A percentile compares a stretch with the other conserved stretches of the same genome.
Evolutionary conservation across 2,113 vertebrate genomes (phyloP).

Genomic region (Taurulus bubalis): DNA sequence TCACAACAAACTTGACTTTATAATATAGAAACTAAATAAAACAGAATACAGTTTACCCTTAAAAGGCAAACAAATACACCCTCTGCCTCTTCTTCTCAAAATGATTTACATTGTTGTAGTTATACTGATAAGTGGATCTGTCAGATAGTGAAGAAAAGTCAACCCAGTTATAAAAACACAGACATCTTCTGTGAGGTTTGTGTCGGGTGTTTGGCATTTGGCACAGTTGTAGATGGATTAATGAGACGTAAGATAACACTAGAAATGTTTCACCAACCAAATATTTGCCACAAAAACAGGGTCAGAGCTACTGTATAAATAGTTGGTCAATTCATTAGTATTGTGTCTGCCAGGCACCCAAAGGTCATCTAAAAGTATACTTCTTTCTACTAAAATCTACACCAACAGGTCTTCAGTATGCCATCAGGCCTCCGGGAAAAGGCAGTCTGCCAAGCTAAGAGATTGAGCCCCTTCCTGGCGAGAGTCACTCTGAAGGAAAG

Average conservation of each 20-base stretch:
- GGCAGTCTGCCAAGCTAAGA: constrained; percentile 39
- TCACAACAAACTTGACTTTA: constrained; percentile 68
- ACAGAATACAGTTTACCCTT: constrained; percentile 58
- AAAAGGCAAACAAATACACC: constrained; percentile 65
- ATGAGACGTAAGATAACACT: constrained; percentile 44
- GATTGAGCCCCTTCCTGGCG: constrained; percentile 30
- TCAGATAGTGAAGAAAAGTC: constrained; percentile 66
- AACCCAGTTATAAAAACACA: constrained; percentile 55
- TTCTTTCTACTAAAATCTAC: constrained; percentile 27
- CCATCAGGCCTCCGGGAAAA: constrained; percentile 36
- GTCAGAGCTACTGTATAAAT: constrained; percentile 16
- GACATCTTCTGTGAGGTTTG: constrained; percentile 54
- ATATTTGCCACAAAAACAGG: constrained; percentile 22
- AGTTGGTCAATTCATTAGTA: constrained; percentile 30
- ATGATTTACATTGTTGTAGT: constrained; percentile 70
- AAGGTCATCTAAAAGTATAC: constrained; percentile 42
- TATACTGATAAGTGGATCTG: constrained; percentile 69
- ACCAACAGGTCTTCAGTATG: constrained; percentile 25
- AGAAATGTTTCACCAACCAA: constrained; percentile 37
- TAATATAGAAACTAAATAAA: constrained; percentile 75
- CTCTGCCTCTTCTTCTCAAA: constrained; percentile 49
- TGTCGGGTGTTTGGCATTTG: constrained; percentile 29
- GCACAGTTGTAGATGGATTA: constrained; percentile 47
- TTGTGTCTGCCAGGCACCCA: constrained; percentile 18
- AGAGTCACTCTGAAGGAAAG: constrained; percentile 53